These are phyloP conservation scores for Epizoanthus illoricatus DNA, from an alignment of 92 coral and sea anemone species.

Conservation along the genomic window DNA sequence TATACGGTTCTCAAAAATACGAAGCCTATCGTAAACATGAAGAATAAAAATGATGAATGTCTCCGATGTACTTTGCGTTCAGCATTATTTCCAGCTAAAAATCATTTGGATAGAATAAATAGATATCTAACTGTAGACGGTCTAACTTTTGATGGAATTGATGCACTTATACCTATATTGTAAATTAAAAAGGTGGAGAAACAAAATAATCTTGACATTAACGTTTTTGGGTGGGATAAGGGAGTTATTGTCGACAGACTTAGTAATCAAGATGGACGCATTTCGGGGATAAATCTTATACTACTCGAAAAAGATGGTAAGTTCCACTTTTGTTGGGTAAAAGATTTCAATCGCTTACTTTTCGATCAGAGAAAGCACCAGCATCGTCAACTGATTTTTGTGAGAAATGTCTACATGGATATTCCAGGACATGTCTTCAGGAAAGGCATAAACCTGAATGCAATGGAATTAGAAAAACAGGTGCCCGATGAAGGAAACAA, in stretches of 20 bases:
- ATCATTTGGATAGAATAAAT: background rate
- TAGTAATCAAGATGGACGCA: background rate
- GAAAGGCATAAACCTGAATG: too few relatives aligned
- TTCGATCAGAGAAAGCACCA: too few relatives aligned
- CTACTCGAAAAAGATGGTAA: conserved; percentile 15
- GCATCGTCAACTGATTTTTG: too few relatives aligned
- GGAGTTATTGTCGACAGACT: background rate
- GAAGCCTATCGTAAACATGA: too few relatives aligned
- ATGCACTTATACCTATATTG: conserved; percentile 15
- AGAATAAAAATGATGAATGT: too few relatives aligned
- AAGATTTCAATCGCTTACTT: background rate
- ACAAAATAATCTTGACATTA: conserved; percentile 15
- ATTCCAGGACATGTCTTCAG: too few relatives aligned
- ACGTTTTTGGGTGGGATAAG: conserved; percentile 37
- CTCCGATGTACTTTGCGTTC: conserved; percentile 45
- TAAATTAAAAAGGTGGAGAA: conserved; percentile 13
- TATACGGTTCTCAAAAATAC: too few relatives aligned
- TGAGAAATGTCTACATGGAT: too few relatives aligned
- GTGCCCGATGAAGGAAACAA: too few relatives aligned
- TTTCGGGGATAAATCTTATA: conserved; percentile 22
- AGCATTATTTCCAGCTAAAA: conserved; percentile 25
- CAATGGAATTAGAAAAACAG: too few relatives aligned
- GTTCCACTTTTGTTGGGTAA: background rate
- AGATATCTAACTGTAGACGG: conserved; percentile 2
- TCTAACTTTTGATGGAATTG: conserved; percentile 2